A percentile compares a stretch with the other conserved stretches of the same genome.
Evolutionary conservation across 2,113 vertebrate species (phyloP).

Genomic region (Dasyurus viverrinus): DNA sequence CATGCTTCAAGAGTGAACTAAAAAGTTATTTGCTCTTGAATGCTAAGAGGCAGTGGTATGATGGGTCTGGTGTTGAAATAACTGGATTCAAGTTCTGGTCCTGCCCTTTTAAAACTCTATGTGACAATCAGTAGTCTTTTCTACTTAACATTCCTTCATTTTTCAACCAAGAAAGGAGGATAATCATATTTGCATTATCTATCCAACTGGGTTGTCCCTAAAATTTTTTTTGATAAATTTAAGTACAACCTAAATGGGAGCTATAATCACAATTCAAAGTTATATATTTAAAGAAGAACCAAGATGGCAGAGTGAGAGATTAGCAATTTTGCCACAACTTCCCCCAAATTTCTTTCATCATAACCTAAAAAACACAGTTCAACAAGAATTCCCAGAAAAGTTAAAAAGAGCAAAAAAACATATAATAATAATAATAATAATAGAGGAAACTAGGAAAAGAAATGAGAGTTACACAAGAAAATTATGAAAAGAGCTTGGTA

Average conservation of each 20-base stretch:
- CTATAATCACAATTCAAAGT: not conserved
- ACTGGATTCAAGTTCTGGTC: not conserved
- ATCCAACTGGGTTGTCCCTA: not conserved
- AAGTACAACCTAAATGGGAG: not conserved
- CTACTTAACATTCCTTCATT: not conserved
- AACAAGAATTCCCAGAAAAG: not conserved
- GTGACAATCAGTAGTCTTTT: not conserved
- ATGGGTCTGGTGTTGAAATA: not conserved
- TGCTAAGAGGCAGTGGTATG: not conserved
- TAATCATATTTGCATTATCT: not conserved
- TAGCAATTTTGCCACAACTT: not conserved
- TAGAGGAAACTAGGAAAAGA: not conserved
- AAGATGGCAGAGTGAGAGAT: not conserved
- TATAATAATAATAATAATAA: not conserved
- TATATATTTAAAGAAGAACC: not conserved
- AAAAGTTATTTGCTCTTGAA: not conserved
- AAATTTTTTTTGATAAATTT: not conserved
- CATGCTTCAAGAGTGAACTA: not conserved
- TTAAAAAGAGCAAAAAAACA: not conserved
- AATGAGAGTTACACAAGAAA: not conserved
- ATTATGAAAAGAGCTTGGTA: not conserved
- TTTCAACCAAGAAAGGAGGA: not conserved
- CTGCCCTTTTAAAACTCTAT: not conserved
- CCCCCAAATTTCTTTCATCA: not conserved
- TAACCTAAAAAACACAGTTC: not conserved